phyloP scores from a whole-genome alignment of 2,113 vertebrate genomes.

The Cricetomys ansorgei region DNA sequence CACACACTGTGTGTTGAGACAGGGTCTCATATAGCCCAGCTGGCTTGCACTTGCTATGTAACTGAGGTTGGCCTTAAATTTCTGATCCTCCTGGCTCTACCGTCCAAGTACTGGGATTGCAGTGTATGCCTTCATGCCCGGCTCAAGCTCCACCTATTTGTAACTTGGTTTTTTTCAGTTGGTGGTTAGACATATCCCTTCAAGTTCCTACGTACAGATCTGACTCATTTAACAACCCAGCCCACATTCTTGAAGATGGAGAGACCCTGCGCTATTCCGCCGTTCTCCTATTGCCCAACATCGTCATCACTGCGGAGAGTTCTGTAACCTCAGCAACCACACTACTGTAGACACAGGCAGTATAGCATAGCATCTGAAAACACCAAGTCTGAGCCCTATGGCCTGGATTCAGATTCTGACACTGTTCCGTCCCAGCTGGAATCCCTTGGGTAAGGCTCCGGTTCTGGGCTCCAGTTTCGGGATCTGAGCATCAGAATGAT shows the following conservation, averaged over 20 bases:
- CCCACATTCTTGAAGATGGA: background rate
- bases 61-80: background rate
- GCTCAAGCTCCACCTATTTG: background rate
- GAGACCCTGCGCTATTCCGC: background rate
- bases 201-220: conserved; percentile 15
- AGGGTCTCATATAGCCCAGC: background rate
- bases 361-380: background rate
- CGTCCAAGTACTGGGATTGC: background rate
- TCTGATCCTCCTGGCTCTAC: background rate
- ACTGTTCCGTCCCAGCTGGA: background rate
- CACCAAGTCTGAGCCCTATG: background rate
- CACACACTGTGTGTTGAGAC: background rate
- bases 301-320: background rate
- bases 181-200: background rate
- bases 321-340: background rate
- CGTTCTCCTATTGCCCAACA: background rate
- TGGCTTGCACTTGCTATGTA: background rate
- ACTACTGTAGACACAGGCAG: background rate
- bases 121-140: background rate
- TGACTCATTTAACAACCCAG: conserved; percentile 1
- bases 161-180: conserved; percentile 14
- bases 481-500: background rate
- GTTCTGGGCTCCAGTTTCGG: background rate
- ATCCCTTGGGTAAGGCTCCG: background rate
- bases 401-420: background rate